phyloP scores from a whole-genome alignment of 2,888 invertebrate species.

The Melanostoma mellinum region DNA sequence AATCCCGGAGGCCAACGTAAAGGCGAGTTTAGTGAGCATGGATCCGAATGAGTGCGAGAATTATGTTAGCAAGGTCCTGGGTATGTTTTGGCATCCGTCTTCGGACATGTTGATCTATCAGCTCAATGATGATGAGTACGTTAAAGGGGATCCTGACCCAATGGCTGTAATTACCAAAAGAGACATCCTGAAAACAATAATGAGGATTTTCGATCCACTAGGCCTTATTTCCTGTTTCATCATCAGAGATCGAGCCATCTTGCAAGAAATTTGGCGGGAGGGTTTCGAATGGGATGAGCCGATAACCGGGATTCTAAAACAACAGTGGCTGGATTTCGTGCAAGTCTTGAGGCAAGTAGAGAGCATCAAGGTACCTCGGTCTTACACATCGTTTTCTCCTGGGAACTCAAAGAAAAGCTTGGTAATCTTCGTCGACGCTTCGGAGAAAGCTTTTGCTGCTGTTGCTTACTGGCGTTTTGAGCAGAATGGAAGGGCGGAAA shows the following conservation, averaged over 20 bases:
- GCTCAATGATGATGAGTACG: background rate
- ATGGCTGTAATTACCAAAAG: background rate
- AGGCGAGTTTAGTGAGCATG: background rate
- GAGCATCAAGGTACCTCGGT: background rate
- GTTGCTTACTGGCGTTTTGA: no score
- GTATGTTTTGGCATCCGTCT: slow-evolving; percentile 29
- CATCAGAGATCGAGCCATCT: slow-evolving; percentile 15
- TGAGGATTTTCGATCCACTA: slow-evolving; percentile 35
- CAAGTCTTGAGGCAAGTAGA: no score
- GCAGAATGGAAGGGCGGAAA: no score
- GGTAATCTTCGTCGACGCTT: no score
- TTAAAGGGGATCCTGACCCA: background rate
- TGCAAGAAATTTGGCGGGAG: slow-evolving; percentile 44
- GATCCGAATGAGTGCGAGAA: slow-evolving; percentile 16
- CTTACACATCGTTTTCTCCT: no score
- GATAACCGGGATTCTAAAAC: background rate
- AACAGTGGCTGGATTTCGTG: background rate
- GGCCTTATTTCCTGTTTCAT: slow-evolving; percentile 19
- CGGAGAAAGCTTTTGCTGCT: no score
- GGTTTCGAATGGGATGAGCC: slow-evolving; percentile 39
- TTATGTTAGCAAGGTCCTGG: slow-evolving; percentile 6
- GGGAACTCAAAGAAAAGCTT: background rate
- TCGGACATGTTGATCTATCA: slow-evolving; percentile 3
- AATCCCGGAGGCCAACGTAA: slow-evolving; percentile 4
- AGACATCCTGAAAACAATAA: slow-evolving; percentile 10